These are phyloP conservation scores for Menidia beryllina DNA, from an alignment of 2,113 vertebrate species.

Conservation along the genomic window DNA sequence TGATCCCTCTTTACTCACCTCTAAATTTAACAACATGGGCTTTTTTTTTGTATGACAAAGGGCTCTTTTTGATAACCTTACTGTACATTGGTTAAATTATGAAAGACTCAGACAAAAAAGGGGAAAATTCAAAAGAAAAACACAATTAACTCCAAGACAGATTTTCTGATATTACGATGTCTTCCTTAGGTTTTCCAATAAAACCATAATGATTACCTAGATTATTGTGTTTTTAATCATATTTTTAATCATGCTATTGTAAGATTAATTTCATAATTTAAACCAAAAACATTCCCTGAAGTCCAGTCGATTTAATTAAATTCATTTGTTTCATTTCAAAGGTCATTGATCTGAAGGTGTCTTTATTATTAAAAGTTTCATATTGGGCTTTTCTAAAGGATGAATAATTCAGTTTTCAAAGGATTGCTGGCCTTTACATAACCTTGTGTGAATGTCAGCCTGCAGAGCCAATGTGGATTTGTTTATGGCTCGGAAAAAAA, in stretches of 20 bases:
- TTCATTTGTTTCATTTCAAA: slow-evolving; percentile 8
- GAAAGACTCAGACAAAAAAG: too few relatives aligned
- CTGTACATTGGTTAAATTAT: too few relatives aligned
- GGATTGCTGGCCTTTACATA: neutral
- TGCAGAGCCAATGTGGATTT: neutral
- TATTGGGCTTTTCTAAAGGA: neutral
- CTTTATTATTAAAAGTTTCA: neutral
- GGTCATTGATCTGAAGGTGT: neutral
- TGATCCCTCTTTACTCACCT: too few relatives aligned
- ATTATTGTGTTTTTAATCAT: too few relatives aligned
- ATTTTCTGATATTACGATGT: too few relatives aligned
- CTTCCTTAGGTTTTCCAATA: too few relatives aligned
- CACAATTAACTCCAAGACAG: too few relatives aligned
- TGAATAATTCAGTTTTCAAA: neutral
- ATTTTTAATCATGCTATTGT: neutral
- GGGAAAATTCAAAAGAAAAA: too few relatives aligned
- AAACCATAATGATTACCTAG: too few relatives aligned
- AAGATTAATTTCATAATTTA: neutral
- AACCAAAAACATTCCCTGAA: neutral
- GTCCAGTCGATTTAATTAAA: neutral
- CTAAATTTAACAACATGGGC: too few relatives aligned
- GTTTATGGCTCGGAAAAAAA: neutral
- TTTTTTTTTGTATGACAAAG: too few relatives aligned
- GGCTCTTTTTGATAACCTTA: too few relatives aligned
- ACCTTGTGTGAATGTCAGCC: neutral